Evolutionary conservation across 2,888 invertebrate genomes (phyloP), one percentile per base, ranked within the genome.

Genomic region (Tinea trinotella): DNA sequence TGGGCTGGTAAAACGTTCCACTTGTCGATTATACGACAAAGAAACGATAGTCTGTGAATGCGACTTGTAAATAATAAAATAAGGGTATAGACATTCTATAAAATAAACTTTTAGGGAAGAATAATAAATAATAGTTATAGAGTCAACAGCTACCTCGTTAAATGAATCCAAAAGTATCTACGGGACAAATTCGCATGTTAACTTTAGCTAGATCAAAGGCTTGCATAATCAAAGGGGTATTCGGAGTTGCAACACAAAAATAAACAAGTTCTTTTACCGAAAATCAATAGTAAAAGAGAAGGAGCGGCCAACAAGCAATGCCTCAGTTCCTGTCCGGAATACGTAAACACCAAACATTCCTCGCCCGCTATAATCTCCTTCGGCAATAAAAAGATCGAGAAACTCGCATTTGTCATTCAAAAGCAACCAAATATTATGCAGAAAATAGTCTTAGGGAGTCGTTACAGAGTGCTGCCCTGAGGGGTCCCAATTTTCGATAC

Each of bases 361-460:
- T 20, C 22, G 53, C 17, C 30, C 30, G 30, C 30, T 22, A 22
- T 52, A 52, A 35, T 53, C 53, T 53, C 20, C 40, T 12, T 12
- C 12, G 20, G 53, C 36, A 53, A 53, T 53, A 53, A 53, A 53
- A 53, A 53, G 40, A 53, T 53, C 53, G 53, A 36, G 22, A 19
- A 53, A 53, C 53, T 53, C 53, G 22, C 53, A 53, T 53, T 53
- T 53, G 53, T 53, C 53, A 53, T 53, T 53, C 53, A 53, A 53
- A 53, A 53, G 30, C 40, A 18, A 53, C 53, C 17, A 53, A 53
- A 53, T 53, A 40, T 53, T 53, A 53, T 53, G 40, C 53, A 40
- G 40, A 53, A 53, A 53, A 40, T 34, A 36, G 40, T 53, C 40
- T 53, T 3, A 36, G 20, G 40, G 53, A 22, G 40, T 40, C 40